These are phyloP conservation scores for Irena cyanogastra DNA, from an alignment of 2,113 vertebrate species.

Conservation along the genomic window DNA sequence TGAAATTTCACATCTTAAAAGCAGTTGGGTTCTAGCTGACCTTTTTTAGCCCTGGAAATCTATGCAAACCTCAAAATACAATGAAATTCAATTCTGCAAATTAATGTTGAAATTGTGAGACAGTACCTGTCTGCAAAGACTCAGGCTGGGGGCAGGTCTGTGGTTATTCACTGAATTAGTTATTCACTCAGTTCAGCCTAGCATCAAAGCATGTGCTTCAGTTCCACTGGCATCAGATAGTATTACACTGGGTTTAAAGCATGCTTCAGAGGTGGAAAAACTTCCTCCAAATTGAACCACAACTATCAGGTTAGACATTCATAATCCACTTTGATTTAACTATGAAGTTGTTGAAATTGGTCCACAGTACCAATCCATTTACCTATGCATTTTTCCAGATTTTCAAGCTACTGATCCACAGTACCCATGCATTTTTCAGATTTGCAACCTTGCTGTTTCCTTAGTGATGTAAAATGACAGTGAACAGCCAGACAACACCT, in stretches of 20 bases:
- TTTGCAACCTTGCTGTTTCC: background rate
- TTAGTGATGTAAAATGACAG: background rate
- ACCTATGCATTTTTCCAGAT: background rate
- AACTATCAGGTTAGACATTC: background rate
- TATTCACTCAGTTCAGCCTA: background rate
- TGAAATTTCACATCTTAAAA: background rate
- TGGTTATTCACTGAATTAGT: background rate
- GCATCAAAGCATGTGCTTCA: background rate
- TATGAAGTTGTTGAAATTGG: background rate
- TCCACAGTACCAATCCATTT: too few relatives aligned
- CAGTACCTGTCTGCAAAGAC: background rate
- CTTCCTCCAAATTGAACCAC: background rate
- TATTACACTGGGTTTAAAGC: background rate
- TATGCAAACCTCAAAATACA: background rate
- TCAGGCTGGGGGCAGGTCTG: background rate
- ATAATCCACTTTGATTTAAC: background rate
- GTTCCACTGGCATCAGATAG: background rate
- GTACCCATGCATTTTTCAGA: background rate
- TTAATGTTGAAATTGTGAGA: background rate
- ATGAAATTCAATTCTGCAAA: background rate
- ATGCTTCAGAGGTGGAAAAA: background rate
- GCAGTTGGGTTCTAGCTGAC: background rate
- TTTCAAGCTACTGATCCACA: background rate
- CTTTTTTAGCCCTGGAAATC: background rate
- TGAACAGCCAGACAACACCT: background rate